phyloP scores from a whole-genome alignment of 2,888 invertebrate genomes.

The Ornithoptera priamus region DNA sequence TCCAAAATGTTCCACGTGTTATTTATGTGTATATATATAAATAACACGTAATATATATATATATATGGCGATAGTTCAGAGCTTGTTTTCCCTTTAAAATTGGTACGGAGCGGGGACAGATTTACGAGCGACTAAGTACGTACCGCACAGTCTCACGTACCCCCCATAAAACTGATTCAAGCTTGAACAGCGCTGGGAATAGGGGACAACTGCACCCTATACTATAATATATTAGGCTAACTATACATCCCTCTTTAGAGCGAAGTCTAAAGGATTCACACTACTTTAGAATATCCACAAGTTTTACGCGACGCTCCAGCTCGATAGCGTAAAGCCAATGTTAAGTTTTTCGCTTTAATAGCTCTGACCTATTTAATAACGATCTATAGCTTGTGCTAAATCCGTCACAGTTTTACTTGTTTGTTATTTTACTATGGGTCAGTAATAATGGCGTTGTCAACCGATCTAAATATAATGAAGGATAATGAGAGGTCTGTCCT shows the following conservation, averaged over 20 bases:
- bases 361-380: conserved; percentile 11
- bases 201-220: conserved; percentile 44
- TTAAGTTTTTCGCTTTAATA: conserved; percentile 18
- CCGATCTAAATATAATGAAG: no score
- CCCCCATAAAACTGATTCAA: conserved; percentile 69
- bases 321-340: conserved; percentile 14
- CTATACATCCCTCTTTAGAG: conserved; percentile 23
- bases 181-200: conserved; percentile 45
- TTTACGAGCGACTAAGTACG: conserved; percentile 61
- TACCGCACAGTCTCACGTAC: conserved; percentile 60
- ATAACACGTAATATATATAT: no score
- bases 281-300: conserved; percentile 26
- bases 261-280: conserved; percentile 22
- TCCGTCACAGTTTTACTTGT: no score
- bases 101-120: conserved; percentile 44
- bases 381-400: conserved; percentile 1
- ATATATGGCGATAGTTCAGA: conserved; percentile 20
- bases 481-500: no score
- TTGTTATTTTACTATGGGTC: no score
- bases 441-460: no score
- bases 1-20: not conserved
- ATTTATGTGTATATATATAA: not conserved
- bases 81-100: conserved; percentile 36
- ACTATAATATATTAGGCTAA: conserved; percentile 38
- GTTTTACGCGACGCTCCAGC: conserved; percentile 19